phyloP scores from a whole-genome alignment of 2,113 vertebrate species.

The Mirounga angustirostris region DNA sequence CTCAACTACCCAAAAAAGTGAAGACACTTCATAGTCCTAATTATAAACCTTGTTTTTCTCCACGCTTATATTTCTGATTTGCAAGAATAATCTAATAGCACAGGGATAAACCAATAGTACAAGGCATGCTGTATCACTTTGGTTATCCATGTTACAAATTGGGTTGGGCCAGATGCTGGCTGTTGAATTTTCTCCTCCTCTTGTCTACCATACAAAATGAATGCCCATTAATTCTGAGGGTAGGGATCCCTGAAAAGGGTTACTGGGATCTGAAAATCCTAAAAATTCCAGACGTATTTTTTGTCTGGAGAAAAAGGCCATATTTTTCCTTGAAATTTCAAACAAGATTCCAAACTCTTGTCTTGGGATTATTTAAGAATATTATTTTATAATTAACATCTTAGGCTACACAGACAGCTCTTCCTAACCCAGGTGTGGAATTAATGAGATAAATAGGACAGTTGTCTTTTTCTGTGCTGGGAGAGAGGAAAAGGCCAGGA shows the following conservation, averaged over 20 bases:
- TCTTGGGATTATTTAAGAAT: not conserved
- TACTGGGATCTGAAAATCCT: not conserved
- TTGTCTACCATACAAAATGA: not conserved
- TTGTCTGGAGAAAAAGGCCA: not conserved
- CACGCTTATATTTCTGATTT: not conserved
- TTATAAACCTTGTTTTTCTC: not conserved
- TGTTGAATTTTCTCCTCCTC: not conserved
- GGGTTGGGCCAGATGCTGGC: not conserved
- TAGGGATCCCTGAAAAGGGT: not conserved
- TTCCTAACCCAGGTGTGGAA: not conserved
- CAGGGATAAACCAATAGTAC: not conserved
- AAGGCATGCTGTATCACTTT: not conserved
- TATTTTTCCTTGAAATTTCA: slow-evolving; percentile 38
- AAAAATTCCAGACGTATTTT: not conserved
- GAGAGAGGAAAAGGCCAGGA: not conserved
- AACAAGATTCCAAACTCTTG: not conserved
- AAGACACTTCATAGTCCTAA: not conserved
- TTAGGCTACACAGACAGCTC: not conserved
- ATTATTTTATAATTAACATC: not conserved
- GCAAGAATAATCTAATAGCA: not conserved
- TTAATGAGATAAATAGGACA: not conserved
- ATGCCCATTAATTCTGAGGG: not conserved
- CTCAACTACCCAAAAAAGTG: not conserved
- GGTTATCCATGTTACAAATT: not conserved
- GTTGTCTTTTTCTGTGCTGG: not conserved